These are phyloP conservation scores for Alectoris magna DNA, from an alignment of 2,797 vertebrate genomes.

Conservation along the genomic window DNA sequence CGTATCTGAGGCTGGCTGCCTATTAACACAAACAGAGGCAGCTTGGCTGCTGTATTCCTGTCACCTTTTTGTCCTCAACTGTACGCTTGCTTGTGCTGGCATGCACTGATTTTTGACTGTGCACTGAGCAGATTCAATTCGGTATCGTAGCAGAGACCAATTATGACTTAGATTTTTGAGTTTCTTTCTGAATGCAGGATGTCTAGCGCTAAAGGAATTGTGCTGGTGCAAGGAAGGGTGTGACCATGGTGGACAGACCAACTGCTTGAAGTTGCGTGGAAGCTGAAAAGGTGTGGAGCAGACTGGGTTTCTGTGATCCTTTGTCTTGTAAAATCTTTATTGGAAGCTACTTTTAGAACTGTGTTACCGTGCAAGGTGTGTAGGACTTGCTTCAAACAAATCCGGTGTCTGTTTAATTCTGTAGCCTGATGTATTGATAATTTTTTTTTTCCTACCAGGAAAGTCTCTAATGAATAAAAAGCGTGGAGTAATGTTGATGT, in stretches of 20 bases:
- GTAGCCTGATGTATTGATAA: too few species aligned
- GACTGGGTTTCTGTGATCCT: background rate
- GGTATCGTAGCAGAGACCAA: background rate
- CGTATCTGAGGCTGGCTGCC: background rate
- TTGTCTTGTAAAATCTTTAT: background rate
- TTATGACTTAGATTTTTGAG: background rate
- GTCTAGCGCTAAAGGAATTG: background rate
- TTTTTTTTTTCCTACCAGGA: background rate
- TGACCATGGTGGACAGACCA: accelerated
- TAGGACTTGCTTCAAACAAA: background rate
- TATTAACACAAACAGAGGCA: too few species aligned
- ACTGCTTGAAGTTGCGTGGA: background rate
- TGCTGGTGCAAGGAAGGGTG: background rate
- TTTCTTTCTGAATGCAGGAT: background rate
- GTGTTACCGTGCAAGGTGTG: background rate
- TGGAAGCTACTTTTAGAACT: background rate
- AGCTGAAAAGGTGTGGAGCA: accelerated
- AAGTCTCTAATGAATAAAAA: background rate
- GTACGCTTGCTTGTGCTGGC: too few species aligned
- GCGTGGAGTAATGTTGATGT: background rate
- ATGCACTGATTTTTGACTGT: background rate
- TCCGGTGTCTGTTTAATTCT: too few species aligned
- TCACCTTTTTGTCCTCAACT: too few species aligned
- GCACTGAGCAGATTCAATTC: background rate
- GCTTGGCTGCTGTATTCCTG: too few species aligned